A percentile compares a stretch with the other conserved stretches of the same genome.
These are phyloP conservation scores for Poecile montanus DNA, from an alignment of 2,797 vertebrate species.

Conservation along the genomic window DNA sequence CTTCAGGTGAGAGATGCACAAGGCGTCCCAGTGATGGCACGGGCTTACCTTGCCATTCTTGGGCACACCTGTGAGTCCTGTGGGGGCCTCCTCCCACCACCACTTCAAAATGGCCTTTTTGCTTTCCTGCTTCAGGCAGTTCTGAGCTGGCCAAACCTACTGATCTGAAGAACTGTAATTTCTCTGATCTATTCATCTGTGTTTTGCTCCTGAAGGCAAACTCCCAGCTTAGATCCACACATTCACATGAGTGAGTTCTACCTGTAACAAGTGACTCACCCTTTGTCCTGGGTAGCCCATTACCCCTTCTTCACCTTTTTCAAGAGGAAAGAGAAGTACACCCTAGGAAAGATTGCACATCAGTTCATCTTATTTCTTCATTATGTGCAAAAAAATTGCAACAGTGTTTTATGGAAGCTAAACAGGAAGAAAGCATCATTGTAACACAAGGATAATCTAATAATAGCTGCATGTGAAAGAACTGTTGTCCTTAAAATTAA, in stretches of 20 bases:
- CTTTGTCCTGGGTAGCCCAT: conserved; percentile 83
- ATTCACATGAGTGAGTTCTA: background rate
- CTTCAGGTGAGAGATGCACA: background rate
- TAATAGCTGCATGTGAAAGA: conserved; percentile 31
- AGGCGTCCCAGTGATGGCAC: background rate
- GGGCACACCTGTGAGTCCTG: fast-evolving
- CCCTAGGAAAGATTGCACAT: conserved; percentile 67
- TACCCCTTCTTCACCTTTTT: conserved; percentile 88
- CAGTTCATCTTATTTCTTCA: background rate
- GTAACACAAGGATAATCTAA: background rate
- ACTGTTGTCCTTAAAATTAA: background rate
- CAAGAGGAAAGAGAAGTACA: background rate
- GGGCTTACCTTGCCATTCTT: background rate
- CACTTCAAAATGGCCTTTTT: background rate
- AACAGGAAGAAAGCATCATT: conserved; percentile 25
- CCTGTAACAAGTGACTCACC: conserved; percentile 73
- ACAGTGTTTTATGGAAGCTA: background rate
- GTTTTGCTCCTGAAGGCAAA: background rate
- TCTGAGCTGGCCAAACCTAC: background rate
- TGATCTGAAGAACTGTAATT: background rate
- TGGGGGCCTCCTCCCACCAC: background rate
- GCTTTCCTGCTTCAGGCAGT: background rate
- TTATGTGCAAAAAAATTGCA: conserved; percentile 2
- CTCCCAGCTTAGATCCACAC: background rate
- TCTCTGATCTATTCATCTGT: background rate